Base-by-base conservation (phyloP, 2,888 invertebrate genomes). In the Meiosimyza decipiens region DNA sequence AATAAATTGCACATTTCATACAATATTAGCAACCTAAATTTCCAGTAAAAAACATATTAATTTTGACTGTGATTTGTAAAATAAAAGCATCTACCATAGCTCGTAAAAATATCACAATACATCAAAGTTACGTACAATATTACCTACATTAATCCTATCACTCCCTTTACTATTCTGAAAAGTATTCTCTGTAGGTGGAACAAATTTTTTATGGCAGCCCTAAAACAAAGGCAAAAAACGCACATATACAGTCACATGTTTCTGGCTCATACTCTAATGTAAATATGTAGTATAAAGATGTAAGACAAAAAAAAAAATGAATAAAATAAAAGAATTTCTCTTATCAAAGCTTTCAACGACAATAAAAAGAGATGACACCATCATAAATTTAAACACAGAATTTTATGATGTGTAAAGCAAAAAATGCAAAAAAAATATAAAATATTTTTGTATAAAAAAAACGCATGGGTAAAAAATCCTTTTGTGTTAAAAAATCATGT, bases 311-410 rank as follows among this genome's bases (percentile, higher is more conserved):
- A 40, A 40, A 57, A 28, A 12, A 57, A 28, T 15, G 28, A 57
- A 28, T 28, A 57, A 57, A 57, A 57, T 57, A 57, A 57, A 28
- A 28, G 55, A 28, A 28, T 40, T 12, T 22, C 57, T 57, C 22
- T 28, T 67, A 71, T 65, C 66, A 74, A 65, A 74, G 74, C 74
- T 74, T 74, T 72, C 72, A 70, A 51, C 74, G 71, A 52, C 72
- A 74, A 74, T 74, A 74, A 74, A 74, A 74, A 74, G 60, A 65
- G 74, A 67, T 71, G 74, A 72, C 74, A 74, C 70, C 70, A 69
- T 74, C 74, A 74, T 74, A 74, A 74, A 74, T 74, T 74, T 50
- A 67, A 67, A 70, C 74, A 69, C 62, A 57, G 51, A 72, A 71
- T 72, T 74, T 74, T 74, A 74, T 74, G 74, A 72, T 72, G 72